Base-by-base conservation (phyloP, 1,140 invertebrate species). In the Zaprionus vittiger region DNA sequence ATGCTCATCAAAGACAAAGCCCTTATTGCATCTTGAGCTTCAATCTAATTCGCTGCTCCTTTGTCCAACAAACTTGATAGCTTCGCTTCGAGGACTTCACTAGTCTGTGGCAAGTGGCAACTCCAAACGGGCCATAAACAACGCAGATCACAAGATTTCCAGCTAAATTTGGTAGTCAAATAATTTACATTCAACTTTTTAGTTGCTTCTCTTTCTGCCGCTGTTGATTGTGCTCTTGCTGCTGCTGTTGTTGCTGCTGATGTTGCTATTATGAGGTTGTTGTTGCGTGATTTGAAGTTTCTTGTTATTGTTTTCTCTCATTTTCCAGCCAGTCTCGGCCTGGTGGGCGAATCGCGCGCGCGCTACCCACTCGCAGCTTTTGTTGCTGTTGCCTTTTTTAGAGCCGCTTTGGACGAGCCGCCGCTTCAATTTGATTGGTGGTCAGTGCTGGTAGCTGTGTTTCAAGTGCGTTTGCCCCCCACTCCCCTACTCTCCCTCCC, bases 101-200 rank as follows among this genome's bases (percentile, higher is more conserved):
- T 34, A 12, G 3, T 11, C 15, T 5, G 4, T 74, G 76, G 41
- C 41, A 44, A 44, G 41, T 44, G 41, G 41, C n/a, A 47, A n/a
- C 41, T 7, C 66, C 38, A 73, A 81, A 84, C 69, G 74, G 73
- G 64, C 68, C 41, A 63, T 78, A 84, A 66, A 62, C 24, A 38
- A 24, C n/a, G 20, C 55, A 80, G 80, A 80, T 77, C 80, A 78
- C 55, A 74, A 83, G 83, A 85, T 82, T 90, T 90, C 79, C 79
- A 90, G 70, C 85, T 90, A 90, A 90, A 90, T 90, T 90, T 90
- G 85, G 85, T 85, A 85, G 79, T 83, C 68, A 82, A 90, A 89
- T 84, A 89, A 90, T 90, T 90, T 90, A 90, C 82, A 90, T 90
- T 90, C 70, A 90, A 74, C 69, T 79, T 90, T 80, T 11, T 49